Base-by-base conservation (phyloP, 2,888 invertebrate genomes). In the Ichneumoninae sp. region DNA sequence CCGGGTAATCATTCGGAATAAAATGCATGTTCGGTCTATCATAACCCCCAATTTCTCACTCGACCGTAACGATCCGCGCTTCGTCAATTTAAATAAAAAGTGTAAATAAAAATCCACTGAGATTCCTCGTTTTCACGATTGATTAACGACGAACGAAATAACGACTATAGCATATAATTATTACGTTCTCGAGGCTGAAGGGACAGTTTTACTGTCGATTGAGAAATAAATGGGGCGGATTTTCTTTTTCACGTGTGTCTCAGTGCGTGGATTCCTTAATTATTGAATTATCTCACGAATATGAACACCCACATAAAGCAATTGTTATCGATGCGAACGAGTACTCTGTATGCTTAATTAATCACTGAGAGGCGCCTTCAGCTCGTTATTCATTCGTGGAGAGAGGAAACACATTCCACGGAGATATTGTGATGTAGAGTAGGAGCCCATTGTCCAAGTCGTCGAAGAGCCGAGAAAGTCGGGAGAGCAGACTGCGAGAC, bases 1-100 rank as follows among this genome's bases (percentile, higher is more conserved):
- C 30, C 75, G 81, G 40, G 81, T 65, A 81, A 81, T 81, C 76
- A 40, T 75, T 76, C 62, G 70, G 75, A 75, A 81, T 70, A n/a
- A 19, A 78, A 60, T 19, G 62, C 57, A 44, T 60, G 50, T 65
- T 80, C 62, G 16, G 33, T 47, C 40, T 22, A 13, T 19, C 19
- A 5, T 62, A 36, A 66, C 19, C 19, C 57, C 26, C 33, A 19
- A 44, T 33, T 68, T 69, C 62, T 52, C 70, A 60, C 62, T 81
- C 26, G n/a, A 69, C 62, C 75, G 26, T 57, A 52, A 70, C 69
- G 62, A 81, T 65, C 52, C 13, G 57, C 13, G 40, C 3, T 7
- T 22, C 54, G 7, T 54, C 60, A 52, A 5, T 62, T 30, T 50
- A 6, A 6, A 33, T 33, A 33, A 33, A 33, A 6, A 0, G 4